Base-by-base conservation (phyloP, 2,797 vertebrate genomes). In the Threskiornis aethiopicus region DNA sequence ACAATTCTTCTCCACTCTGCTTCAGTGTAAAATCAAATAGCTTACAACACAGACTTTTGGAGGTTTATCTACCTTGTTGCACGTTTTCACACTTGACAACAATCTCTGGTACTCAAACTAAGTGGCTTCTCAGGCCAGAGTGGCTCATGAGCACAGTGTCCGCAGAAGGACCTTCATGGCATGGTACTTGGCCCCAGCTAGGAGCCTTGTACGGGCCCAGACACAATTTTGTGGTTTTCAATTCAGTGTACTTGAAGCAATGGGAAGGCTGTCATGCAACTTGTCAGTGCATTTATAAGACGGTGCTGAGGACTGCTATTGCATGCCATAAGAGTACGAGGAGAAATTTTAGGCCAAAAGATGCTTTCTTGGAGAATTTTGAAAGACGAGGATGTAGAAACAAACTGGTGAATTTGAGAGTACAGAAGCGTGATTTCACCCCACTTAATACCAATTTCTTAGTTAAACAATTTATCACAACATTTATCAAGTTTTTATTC, bases 71-170 rank as follows among this genome's bases (percentile, higher is more conserved):
- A 58, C 33, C 42, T 31, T 16, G 1, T 3, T 0, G 2, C 0
- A 0, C 21, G 24, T 26, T 87, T 84, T 54, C 20, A 29, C 25
- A 6, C 15, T 16, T 22, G 24, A n/a, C 22, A 75, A 37, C 41
- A 24, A 39, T 4, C 69, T 64, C 31, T 16, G 7, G 15, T 9
- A 24, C n/a, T 21, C 44, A 39, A 62, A 65, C 5, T 17, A 44
- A 44, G 59, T 1, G 13, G 47, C 19, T 52, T 37, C 49, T 46
- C 24, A 29, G 25, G 41, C 66, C 59, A 51, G 54, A 24, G 33
- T 2, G 21, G 46, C n/a, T 87, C 29, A 46, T 0, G 0, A 0
- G 2, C 52, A 31, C 0, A 0, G 18, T 26, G 66, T n/a, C 54
- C 25, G 6, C 33, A 19, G 15, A 33, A 84, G 37, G 33, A 66